A percentile compares a stretch with the other conserved stretches of the same genome.
phyloP scores from a whole-genome alignment of 2,888 invertebrate species.

The Tachina lurida region DNA sequence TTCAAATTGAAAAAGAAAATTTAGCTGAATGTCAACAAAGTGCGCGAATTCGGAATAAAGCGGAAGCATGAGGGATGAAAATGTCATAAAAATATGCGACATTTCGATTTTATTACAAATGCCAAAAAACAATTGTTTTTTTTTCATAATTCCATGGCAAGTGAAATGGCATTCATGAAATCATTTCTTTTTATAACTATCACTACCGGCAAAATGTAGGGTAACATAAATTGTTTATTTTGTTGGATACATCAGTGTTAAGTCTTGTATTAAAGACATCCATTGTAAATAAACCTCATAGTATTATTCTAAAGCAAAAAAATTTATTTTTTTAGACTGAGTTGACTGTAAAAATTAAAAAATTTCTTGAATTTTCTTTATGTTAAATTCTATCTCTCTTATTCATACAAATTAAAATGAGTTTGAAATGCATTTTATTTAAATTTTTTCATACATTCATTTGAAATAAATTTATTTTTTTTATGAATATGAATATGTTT shows the following conservation, averaged over 20 bases:
- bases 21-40: slow-evolving; percentile 20
- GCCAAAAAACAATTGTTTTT: slow-evolving; percentile 28
- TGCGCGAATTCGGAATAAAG: background rate
- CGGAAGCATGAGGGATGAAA: slow-evolving; percentile 71
- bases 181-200: slow-evolving; percentile 38
- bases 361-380: too few relatives aligned
- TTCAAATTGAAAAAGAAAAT: slow-evolving; percentile 68
- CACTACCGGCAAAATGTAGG: background rate
- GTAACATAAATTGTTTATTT: background rate
- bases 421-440: too few relatives aligned
- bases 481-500: too few relatives aligned
- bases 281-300: too few relatives aligned
- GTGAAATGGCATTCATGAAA: slow-evolving; percentile 50
- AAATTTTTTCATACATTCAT: too few relatives aligned
- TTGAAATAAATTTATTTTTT: too few relatives aligned
- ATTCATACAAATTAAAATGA: too few relatives aligned
- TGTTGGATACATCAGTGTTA: slow-evolving; percentile 1
- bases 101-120: slow-evolving; percentile 83
- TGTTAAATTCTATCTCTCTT: too few relatives aligned
- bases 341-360: too few relatives aligned
- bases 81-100: slow-evolving; percentile 84
- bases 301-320: too few relatives aligned
- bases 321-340: too few relatives aligned
- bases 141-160: slow-evolving; percentile 40
- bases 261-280: background rate